Evolutionary conservation across 1,140 invertebrate genomes (phyloP).

Genomic region (Pachypsylla venusta): DNA sequence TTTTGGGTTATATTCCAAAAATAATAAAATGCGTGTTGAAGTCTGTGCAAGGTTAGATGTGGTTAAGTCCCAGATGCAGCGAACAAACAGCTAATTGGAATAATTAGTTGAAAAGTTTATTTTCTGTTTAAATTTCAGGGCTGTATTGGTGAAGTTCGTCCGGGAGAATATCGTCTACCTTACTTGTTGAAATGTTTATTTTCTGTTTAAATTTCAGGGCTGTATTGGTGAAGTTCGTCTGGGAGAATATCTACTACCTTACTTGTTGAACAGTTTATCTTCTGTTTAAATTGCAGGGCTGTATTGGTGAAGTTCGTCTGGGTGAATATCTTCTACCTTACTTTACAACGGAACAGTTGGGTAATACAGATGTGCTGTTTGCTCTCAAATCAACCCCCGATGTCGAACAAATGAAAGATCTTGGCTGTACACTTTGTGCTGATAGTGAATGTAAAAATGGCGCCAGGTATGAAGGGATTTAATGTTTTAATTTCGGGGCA

Average conservation of each 20-base stretch:
- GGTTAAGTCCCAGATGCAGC: too few relatives aligned
- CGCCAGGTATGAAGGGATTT: slow-evolving; percentile 43
- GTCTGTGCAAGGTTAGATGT: too few relatives aligned
- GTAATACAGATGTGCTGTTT: slow-evolving; percentile 41
- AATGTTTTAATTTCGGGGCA: too few relatives aligned
- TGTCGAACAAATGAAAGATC: slow-evolving; percentile 24
- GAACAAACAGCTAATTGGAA: too few relatives aligned
- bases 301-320: slow-evolving; percentile 77
- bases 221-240: slow-evolving; percentile 83
- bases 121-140: too few relatives aligned
- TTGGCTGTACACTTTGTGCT: slow-evolving; percentile 69
- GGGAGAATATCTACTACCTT: slow-evolving; percentile 70
- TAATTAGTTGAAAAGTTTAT: too few relatives aligned
- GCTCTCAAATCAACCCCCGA: slow-evolving; percentile 29
- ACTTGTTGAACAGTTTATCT: too few relatives aligned
- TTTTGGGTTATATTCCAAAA: too few relatives aligned
- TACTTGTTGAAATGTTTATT: too few relatives aligned
- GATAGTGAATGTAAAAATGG: slow-evolving; percentile 71
- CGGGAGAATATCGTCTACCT: slow-evolving; percentile 69
- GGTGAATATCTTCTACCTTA: slow-evolving; percentile 74
- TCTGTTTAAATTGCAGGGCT: slow-evolving; percentile 44
- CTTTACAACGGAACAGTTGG: slow-evolving; percentile 56
- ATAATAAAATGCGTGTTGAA: too few relatives aligned
- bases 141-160: slow-evolving; percentile 76
- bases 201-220: too few relatives aligned